phyloP scores from a whole-genome alignment of 2,888 invertebrate species.

The Cloeon dipterum region DNA sequence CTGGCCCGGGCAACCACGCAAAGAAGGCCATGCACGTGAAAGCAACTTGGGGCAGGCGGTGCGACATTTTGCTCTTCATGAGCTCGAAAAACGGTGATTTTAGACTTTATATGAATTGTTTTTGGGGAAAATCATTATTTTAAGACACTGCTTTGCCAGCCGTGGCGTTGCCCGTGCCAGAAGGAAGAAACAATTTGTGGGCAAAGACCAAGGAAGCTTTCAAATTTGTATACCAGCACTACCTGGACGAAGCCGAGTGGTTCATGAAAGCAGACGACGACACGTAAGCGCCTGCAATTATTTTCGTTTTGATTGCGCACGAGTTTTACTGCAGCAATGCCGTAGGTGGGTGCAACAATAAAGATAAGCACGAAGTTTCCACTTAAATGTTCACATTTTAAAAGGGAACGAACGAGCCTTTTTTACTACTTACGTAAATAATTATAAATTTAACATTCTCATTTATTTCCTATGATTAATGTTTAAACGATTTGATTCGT shows the following conservation, averaged over 20 bases:
- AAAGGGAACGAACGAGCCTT: too few relatives aligned
- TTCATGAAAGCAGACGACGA: slow-evolving; percentile 97
- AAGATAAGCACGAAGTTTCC: too few relatives aligned
- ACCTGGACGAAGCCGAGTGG: slow-evolving; percentile 78
- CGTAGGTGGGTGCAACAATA: too few relatives aligned
- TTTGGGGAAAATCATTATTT: neutral
- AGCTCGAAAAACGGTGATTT: slow-evolving; percentile 54
- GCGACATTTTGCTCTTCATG: slow-evolving; percentile 73
- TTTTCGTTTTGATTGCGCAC: too few relatives aligned
- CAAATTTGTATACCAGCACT: slow-evolving; percentile 62
- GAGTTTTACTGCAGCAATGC: too few relatives aligned
- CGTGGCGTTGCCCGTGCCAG: slow-evolving; percentile 58
- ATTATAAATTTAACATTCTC: too few relatives aligned
- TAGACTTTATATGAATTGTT: too few relatives aligned
- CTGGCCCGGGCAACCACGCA: slow-evolving; percentile 71
- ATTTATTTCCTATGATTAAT: too few relatives aligned
- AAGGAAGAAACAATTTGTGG: slow-evolving; percentile 88
- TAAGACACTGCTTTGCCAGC: slow-evolving; percentile 48
- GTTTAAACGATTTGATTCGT: too few relatives aligned
- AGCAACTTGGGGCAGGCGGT: slow-evolving; percentile 86
- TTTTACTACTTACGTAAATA: too few relatives aligned
- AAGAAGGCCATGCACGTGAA: slow-evolving; percentile 81
- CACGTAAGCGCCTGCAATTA: slow-evolving; percentile 33
- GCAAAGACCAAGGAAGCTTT: slow-evolving; percentile 92
- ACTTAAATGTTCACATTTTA: too few relatives aligned